Evolutionary conservation across 2,888 invertebrate species (phyloP).

Genomic region (Cheilosia urbana): DNA sequence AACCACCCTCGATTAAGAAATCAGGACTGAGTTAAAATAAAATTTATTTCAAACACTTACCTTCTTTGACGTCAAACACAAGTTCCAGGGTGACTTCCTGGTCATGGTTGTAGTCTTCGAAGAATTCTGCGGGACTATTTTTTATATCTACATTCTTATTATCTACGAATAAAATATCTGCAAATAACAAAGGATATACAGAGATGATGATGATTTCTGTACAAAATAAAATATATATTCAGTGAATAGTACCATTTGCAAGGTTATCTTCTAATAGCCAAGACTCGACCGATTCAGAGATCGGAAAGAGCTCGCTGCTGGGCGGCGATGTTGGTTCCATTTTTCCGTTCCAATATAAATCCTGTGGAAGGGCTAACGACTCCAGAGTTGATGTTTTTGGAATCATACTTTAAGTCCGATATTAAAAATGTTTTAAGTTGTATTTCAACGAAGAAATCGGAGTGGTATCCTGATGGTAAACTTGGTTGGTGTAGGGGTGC

Average conservation of each 20-base stretch:
- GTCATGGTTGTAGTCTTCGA: conserved; percentile 77
- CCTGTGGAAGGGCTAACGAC: conserved; percentile 81
- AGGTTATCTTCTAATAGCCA: conserved; percentile 80
- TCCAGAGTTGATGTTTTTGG: conserved; percentile 80
- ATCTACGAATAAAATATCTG: conserved; percentile 79
- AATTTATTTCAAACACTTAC: conserved; percentile 76
- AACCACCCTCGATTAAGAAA: too few relatives aligned
- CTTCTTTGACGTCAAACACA: conserved; percentile 80
- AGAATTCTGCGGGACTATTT: conserved; percentile 74
- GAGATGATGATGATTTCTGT: neutral
- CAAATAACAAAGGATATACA: conserved; percentile 3
- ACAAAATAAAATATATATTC: neutral
- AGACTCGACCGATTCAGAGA: conserved; percentile 77
- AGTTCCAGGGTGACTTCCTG: conserved; percentile 81
- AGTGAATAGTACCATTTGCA: conserved; percentile 79
- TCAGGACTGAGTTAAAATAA: too few relatives aligned
- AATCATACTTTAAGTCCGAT: conserved; percentile 74
- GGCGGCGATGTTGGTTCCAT: conserved; percentile 82
- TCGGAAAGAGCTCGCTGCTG: conserved; percentile 81
- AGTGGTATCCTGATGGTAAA: conserved; percentile 87
- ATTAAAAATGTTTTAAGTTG: conserved; percentile 66
- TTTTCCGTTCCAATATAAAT: conserved; percentile 83
- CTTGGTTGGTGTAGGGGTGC: conserved; percentile 88
- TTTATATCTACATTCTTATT: conserved; percentile 77
- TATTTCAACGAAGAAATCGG: conserved; percentile 78